Evolutionary conservation across 2,888 invertebrate species (phyloP).

Genomic region (Trichacis sp.): DNA sequence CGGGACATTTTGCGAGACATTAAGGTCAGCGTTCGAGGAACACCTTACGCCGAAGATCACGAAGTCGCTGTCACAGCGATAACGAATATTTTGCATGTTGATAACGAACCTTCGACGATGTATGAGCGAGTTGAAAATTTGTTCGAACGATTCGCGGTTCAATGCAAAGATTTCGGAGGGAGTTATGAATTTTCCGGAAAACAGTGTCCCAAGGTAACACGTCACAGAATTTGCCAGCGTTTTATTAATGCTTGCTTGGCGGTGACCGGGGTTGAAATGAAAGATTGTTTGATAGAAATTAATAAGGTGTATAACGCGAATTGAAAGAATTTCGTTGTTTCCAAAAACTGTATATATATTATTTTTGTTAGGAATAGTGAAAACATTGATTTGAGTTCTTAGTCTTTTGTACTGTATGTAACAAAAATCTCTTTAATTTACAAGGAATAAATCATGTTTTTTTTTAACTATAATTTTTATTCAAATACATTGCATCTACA

Average conservation of each 20-base stretch:
- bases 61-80: not conserved
- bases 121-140: not conserved
- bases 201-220: not conserved
- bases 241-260: constrained; percentile 5
- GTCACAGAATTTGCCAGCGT: not conserved
- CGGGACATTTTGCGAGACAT: not conserved
- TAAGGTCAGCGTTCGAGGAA: not conserved
- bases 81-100: not conserved
- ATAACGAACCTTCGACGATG: too few species aligned
- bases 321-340: too few species aligned
- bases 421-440: too few species aligned
- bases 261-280: not conserved
- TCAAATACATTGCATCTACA: too few species aligned
- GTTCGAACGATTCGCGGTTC: not conserved
- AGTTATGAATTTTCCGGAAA: not conserved
- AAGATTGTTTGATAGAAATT: constrained; percentile 4
- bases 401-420: too few species aligned
- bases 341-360: too few species aligned
- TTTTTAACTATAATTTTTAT: too few species aligned
- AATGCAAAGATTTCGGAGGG: not conserved
- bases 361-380: too few species aligned
- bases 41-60: constrained; percentile 5
- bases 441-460: too few species aligned
- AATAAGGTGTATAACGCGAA: too few species aligned
- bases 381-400: too few species aligned